phyloP scores from a whole-genome alignment of 1,140 invertebrate species.

The Drosophila kanapiae region DNA sequence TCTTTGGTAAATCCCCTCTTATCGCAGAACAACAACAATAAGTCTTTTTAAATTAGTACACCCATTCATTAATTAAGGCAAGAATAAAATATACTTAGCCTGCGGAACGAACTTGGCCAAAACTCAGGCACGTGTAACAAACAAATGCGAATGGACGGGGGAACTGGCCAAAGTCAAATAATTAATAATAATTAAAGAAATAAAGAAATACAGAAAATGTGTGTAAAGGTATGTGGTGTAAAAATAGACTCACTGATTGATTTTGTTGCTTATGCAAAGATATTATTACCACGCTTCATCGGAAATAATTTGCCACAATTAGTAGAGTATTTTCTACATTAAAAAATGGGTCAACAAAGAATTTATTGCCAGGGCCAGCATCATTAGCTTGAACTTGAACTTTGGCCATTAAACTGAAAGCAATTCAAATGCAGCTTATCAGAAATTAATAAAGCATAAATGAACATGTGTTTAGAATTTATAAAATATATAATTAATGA shows the following conservation, averaged over 20 bases:
- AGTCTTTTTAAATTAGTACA: slow-evolving; percentile 1
- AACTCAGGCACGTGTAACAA: slow-evolving; percentile 50
- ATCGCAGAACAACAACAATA: too few species aligned
- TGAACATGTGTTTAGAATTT: neutral
- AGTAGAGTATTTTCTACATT: slow-evolving; percentile 9
- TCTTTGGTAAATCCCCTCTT: neutral
- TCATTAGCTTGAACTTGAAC: slow-evolving; percentile 31
- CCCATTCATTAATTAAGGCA: slow-evolving; percentile 26
- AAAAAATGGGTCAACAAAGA: slow-evolving; percentile 34
- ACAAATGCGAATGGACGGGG: slow-evolving; percentile 8
- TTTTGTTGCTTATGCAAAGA: slow-evolving; percentile 13
- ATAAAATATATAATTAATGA: neutral
- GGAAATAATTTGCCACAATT: slow-evolving; percentile 33
- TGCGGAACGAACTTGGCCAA: slow-evolving; percentile 17
- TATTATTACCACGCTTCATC: slow-evolving; percentile 8
- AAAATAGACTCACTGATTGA: slow-evolving; percentile 23
- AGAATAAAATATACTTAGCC: slow-evolving; percentile 14
- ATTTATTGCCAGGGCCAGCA: slow-evolving; percentile 6
- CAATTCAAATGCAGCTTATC: slow-evolving; percentile 2
- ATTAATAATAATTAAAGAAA: slow-evolving; percentile 45
- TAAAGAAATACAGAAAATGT: slow-evolving; percentile 9
- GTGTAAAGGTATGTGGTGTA: slow-evolving; percentile 1
- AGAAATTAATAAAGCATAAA: neutral
- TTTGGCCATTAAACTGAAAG: neutral
- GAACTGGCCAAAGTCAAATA: slow-evolving; percentile 21